Evolutionary conservation across 2,797 vertebrate genomes (phyloP), one percentile per base, ranked within the genome.

Genomic region (Scleropages formosus): DNA sequence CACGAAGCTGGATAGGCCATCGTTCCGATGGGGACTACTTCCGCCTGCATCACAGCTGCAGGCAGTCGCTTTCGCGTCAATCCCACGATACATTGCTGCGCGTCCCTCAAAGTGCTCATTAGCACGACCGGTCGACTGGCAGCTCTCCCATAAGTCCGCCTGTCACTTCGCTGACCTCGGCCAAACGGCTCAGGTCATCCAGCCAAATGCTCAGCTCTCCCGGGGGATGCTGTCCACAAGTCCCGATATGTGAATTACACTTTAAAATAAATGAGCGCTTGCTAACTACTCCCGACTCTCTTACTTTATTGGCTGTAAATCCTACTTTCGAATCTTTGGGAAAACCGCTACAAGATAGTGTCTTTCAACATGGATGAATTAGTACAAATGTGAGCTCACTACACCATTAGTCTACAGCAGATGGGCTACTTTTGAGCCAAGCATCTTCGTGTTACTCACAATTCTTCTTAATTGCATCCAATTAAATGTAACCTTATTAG

Each of bases 401-500:
- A 63, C 66, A 71, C 66, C 26, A 61, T 70, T 31, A 69, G 58
- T 22, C 44, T n/a, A 53, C 44, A 71, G 59, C 75, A 71, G 44
- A 76, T 70, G 75, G 67, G 49, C 46, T 53, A 60, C 75, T 59
- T 53, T 39, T 44, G 71, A 60, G 56, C 18, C 59, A 75, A 75
- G 59, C 56, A 67, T 70, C 66, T 71, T 59, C 53, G 66, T 63
- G 59, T 71, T 71, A 70, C 53, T 76, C 59, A n/a, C 67, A 76
- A 61, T 76, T 73, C 60, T 49, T 71, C 51, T 69, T 67, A 70
- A 76, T 61, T 46, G 75, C 59, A 61, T 76, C 66, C 75, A 76
- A 69, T 76, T 76, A 61, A 76, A 76, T 76, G 22, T 71, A 71
- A 53, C 71, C 16, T 76, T 62, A 71, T 76, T 70, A 51, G 39